Conservation (phyloP, 2,888 invertebrate species). For the Panorpa germanica region DNA sequence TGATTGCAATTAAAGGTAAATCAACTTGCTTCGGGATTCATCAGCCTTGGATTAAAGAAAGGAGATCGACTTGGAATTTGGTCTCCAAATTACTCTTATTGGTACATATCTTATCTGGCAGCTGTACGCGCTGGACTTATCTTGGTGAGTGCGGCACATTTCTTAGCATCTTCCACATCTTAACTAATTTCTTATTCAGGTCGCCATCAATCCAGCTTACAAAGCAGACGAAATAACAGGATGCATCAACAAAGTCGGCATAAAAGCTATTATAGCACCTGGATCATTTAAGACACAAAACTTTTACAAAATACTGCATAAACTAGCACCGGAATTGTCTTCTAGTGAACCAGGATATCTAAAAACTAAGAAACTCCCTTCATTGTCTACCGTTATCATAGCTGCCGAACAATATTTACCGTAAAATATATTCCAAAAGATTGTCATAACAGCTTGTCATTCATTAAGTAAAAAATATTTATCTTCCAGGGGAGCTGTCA, state of each 20-base stretch:
- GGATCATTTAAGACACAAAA: slow-evolving; percentile 40
- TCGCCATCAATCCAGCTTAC: slow-evolving; percentile 61
- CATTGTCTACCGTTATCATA: slow-evolving; percentile 34
- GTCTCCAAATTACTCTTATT: slow-evolving; percentile 60
- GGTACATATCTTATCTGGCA: slow-evolving; percentile 53
- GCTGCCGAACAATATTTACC: slow-evolving; percentile 26
- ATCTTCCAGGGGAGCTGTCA: slow-evolving; percentile 23
- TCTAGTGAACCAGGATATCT: slow-evolving; percentile 25
- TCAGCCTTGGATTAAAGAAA: slow-evolving; percentile 41
- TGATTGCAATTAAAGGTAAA: slow-evolving; percentile 41
- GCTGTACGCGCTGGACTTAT: slow-evolving; percentile 52
- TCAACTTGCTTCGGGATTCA: slow-evolving; percentile 48
- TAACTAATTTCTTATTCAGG: slow-evolving; percentile 23
- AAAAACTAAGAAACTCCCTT: slow-evolving; percentile 24
- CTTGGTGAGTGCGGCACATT: slow-evolving; percentile 27
- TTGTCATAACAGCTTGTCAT: background rate
- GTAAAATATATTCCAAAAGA: slow-evolving; percentile 21
- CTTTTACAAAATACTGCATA: slow-evolving; percentile 43
- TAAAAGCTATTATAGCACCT: slow-evolving; percentile 45
- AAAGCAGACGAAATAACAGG: slow-evolving; percentile 48
- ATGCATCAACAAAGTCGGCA: slow-evolving; percentile 47
- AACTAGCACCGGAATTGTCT: slow-evolving; percentile 35
- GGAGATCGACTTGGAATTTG: slow-evolving; percentile 66
- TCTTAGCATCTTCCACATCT: slow-evolving; percentile 4
- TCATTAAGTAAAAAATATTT: too few species aligned